Base-by-base conservation (phyloP, 2,888 invertebrate species). In the Lathronympha strigana region DNA sequence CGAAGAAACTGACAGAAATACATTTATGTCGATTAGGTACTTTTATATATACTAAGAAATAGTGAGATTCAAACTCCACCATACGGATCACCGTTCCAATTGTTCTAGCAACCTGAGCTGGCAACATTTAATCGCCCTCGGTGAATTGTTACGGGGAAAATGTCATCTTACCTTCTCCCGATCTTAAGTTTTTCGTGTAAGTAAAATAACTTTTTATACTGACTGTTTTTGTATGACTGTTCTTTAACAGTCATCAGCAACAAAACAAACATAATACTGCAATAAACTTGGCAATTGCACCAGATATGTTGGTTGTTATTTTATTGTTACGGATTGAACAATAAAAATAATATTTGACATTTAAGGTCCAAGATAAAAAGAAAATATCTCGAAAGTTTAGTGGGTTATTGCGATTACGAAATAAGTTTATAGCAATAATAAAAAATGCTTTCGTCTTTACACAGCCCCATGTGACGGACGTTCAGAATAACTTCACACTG, bases 271-370 rank as follows among this genome's bases (percentile, higher is more conserved):
- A 19, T 25, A 55, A 55, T 19, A 55, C 28, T 28, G 9, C 4
- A 57, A 57, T 57, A 57, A 45, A 45, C 17, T 15, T 17, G 25
- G 55, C 13, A 25, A 57, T 57, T 45, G 43, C 31, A 45, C 31
- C 57, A 28, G 31, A 19, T 17, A 19, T 9, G 8, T 31, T 31
- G 17, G 11, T 4, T 25, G 45, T 33, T 51, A 43, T 53, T 61
- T 15, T 43, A 28, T 21, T 47, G 9, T 62, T 47, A 17, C 19
- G 50, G 11, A 17, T 31, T 51, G 23, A 55, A 55, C 55, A 43
- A 55, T 45, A 57, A 57, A 23, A 45, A 40, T 21, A 57, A 57
- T 21, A 63, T 58, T 58, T 58, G 63, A 58, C 51, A 64, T 64
- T 64, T 58, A 63, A 51, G 28, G 31, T 36, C 51, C 25, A 25